Conservation (phyloP, 2,888 invertebrate genomes). For the Aphodius granarius region DNA sequence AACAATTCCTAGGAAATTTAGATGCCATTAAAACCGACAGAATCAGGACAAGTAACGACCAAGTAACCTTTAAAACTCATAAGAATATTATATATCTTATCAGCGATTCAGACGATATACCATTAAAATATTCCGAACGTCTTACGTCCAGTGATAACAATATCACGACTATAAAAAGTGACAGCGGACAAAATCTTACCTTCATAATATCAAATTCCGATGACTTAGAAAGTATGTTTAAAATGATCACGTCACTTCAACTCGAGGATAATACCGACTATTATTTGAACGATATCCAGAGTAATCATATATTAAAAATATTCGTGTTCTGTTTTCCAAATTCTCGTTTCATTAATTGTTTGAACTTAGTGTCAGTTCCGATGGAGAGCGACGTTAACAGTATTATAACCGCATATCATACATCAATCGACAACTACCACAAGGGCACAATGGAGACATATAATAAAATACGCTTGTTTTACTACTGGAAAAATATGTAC, state of each 20-base stretch:
- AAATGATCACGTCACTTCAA: background rate
- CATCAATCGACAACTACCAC: background rate
- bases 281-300: background rate
- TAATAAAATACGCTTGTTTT: background rate
- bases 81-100: background rate
- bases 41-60: background rate
- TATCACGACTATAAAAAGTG: background rate
- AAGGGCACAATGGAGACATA: background rate
- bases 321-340: background rate
- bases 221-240: background rate
- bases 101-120: background rate
- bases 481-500: conserved; percentile 4
- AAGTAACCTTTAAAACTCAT: background rate
- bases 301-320: background rate
- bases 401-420: background rate
- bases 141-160: background rate
- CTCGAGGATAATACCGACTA: background rate
- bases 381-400: background rate
- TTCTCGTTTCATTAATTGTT: background rate
- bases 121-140: background rate
- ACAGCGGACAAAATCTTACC: background rate
- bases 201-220: background rate
- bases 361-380: background rate
- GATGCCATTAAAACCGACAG: background rate
- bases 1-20: background rate